Conservation (phyloP, 2,113 vertebrate species). For the Asarcornis scutulata region DNA sequence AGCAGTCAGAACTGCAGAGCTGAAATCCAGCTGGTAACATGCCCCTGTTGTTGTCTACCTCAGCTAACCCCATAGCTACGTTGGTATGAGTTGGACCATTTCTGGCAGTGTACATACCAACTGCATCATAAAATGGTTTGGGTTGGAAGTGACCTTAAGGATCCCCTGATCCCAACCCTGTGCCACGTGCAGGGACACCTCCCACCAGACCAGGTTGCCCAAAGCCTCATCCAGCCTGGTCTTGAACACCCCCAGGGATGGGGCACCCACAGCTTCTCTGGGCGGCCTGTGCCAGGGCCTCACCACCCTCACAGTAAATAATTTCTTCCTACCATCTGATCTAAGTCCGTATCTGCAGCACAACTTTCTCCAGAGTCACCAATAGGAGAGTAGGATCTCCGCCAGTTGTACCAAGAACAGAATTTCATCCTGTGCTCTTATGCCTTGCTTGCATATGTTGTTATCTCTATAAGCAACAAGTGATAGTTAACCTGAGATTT, state of each 20-base stretch:
- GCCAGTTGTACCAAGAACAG: background rate
- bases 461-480: background rate
- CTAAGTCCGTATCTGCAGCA: too few relatives aligned
- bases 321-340: too few relatives aligned
- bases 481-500: background rate
- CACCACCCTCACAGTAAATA: too few relatives aligned
- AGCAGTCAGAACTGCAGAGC: background rate
- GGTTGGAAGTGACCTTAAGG: too few relatives aligned
- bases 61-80: background rate
- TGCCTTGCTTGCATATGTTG: background rate
- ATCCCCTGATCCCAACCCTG: too few relatives aligned
- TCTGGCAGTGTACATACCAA: accelerated
- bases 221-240: too few relatives aligned
- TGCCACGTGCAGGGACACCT: too few relatives aligned
- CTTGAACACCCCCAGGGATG: too few relatives aligned
- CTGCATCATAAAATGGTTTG: background rate
- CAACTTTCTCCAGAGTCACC: too few relatives aligned
- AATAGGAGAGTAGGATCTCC: background rate
- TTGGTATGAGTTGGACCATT: background rate
- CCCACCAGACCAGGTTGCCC: too few relatives aligned
- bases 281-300: too few relatives aligned
- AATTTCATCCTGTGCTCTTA: background rate
- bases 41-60: accelerated
- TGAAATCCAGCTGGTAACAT: background rate
- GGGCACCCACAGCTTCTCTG: too few relatives aligned